Percentiles rank a stretch among this genome's conserved stretches.
Evolutionary conservation across 2,113 vertebrate species (phyloP).

Genomic region (Monopterus albus): DNA sequence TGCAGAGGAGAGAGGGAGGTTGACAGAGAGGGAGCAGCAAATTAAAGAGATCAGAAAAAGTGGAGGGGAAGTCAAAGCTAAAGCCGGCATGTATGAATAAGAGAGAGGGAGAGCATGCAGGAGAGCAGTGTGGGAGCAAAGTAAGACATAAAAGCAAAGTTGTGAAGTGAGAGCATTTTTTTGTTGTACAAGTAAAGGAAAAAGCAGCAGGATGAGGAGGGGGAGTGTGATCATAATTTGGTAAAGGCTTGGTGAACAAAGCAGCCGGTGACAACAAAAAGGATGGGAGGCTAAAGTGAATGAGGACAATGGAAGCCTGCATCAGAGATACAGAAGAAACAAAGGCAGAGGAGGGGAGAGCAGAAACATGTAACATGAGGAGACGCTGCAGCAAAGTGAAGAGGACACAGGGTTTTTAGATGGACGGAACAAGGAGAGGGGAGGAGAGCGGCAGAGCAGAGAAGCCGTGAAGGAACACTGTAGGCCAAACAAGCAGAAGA

Average conservation of each 20-base stretch:
- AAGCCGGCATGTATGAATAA: conserved; percentile 12
- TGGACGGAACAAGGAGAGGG: no score
- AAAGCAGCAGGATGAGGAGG: background rate
- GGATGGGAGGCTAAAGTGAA: background rate
- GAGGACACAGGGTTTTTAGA: no score
- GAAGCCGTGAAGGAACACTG: no score
- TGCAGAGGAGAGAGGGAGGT: no score
- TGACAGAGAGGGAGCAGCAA: background rate
- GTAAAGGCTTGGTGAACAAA: background rate
- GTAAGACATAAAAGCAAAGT: background rate
- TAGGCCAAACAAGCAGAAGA: no score
- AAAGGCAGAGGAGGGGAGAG: background rate
- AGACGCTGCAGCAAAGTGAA: background rate
- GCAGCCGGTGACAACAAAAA: background rate
- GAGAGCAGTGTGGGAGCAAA: background rate
- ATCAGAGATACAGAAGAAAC: background rate
- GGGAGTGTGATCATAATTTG: background rate
- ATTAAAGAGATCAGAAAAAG: conserved; percentile 26
- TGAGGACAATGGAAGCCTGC: no score
- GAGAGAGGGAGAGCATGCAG: background rate
- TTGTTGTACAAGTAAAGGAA: background rate
- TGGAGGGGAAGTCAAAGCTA: background rate
- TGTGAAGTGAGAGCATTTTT: no score
- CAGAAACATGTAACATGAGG: background rate
- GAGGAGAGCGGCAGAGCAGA: no score